Conservation (phyloP, 2,113 vertebrate species). For the Phaethornis superciliosus region DNA sequence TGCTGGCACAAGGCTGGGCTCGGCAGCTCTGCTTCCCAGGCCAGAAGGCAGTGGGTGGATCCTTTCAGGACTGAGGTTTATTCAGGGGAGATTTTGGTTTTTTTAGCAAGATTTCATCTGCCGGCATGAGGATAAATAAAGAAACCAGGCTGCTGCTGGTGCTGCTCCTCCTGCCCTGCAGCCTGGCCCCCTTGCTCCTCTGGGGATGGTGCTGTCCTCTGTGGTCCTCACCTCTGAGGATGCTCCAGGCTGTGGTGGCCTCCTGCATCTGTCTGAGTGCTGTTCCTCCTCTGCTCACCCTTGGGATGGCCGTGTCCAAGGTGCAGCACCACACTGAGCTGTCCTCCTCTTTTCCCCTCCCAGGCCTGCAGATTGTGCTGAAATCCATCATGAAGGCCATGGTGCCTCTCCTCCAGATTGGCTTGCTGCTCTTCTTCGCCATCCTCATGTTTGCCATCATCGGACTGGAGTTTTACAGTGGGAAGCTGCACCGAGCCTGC, state of each 20-base stretch:
- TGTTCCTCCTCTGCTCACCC: background rate
- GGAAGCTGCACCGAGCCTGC: constrained; percentile 91
- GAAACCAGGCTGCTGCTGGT: background rate
- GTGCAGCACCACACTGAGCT: background rate
- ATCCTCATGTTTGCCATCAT: constrained; percentile 99
- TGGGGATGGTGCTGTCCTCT: no score
- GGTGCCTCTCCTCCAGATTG: constrained; percentile 97
- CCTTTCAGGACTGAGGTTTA: constrained; percentile 34
- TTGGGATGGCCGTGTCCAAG: background rate
- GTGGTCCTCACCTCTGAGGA: background rate
- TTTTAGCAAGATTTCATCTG: constrained; percentile 1
- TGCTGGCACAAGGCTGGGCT: background rate
- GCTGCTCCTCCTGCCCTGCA: background rate
- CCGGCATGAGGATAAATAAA: background rate
- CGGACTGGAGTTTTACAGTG: constrained; percentile 97
- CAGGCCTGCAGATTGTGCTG: constrained; percentile 96
- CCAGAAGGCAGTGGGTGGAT: constrained; percentile 37
- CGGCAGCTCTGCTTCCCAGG: background rate
- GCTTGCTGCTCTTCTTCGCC: constrained; percentile 95
- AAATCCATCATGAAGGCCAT: constrained; percentile 99
- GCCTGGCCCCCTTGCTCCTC: background rate
- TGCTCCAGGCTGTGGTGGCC: background rate
- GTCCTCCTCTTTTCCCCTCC: background rate
- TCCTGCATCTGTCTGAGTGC: background rate
- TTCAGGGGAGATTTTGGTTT: background rate